Evolutionary conservation across 2,797 vertebrate species (phyloP).

Genomic region (Liasis olivaceus): DNA sequence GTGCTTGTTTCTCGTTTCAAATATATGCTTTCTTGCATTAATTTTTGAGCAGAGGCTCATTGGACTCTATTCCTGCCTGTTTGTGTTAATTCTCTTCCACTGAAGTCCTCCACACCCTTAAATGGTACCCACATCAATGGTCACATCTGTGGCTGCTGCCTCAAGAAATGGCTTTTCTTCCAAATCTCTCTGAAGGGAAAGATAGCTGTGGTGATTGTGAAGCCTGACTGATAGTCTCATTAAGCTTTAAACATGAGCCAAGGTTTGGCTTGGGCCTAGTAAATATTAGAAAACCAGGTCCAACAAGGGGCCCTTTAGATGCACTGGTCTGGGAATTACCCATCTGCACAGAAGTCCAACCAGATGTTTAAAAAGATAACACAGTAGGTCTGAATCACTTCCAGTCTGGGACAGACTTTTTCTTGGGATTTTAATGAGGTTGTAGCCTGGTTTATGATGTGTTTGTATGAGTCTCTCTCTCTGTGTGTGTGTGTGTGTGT

Average conservation of each 20-base stretch:
- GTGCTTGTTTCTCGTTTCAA: background rate
- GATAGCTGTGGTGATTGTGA: background rate
- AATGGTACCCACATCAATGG: background rate
- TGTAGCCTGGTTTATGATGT: background rate
- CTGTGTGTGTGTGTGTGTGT: too few species aligned
- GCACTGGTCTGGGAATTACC: background rate
- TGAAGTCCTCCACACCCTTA: background rate
- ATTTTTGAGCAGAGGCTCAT: background rate
- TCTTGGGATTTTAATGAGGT: background rate
- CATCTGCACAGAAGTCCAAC: background rate
- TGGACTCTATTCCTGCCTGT: background rate
- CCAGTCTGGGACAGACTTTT: background rate
- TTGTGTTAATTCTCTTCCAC: background rate
- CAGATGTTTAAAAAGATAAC: background rate
- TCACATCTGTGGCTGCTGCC: background rate
- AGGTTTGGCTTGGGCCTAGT: background rate
- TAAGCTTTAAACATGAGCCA: background rate
- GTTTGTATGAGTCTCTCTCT: background rate
- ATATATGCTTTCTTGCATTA: background rate
- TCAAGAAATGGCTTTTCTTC: background rate
- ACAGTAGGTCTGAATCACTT: background rate
- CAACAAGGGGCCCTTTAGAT: background rate
- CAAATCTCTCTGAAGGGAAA: background rate
- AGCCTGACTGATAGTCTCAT: background rate
- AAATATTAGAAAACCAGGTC: background rate